These are phyloP conservation scores for Nesospiza acunhae DNA, from an alignment of 2,113 vertebrate species.

Conservation along the genomic window DNA sequence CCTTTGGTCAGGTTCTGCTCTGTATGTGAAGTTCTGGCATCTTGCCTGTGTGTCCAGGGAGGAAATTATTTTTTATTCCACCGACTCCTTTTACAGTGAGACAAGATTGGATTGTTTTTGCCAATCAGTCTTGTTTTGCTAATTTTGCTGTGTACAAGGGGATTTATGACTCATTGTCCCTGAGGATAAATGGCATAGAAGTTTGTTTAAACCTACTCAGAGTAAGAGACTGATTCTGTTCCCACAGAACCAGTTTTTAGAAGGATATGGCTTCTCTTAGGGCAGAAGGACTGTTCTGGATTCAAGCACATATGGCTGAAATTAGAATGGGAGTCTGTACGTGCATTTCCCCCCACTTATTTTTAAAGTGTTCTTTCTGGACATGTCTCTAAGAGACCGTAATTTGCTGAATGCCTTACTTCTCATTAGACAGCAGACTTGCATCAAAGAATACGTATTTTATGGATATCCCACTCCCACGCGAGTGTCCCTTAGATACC, in stretches of 20 bases:
- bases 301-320: slow-evolving; percentile 7
- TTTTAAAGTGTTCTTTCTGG: slow-evolving; percentile 20
- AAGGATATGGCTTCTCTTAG: neutral
- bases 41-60: neutral
- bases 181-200: slow-evolving; percentile 30
- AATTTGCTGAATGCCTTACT: slow-evolving; percentile 18
- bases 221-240: slow-evolving; percentile 41
- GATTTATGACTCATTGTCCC: slow-evolving; percentile 62
- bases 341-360: neutral
- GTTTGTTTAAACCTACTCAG: slow-evolving; percentile 42
- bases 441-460: slow-evolving; percentile 34
- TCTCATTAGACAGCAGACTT: slow-evolving; percentile 12
- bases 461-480: neutral
- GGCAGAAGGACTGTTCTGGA: neutral
- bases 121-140: slow-evolving; percentile 46
- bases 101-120: slow-evolving; percentile 44
- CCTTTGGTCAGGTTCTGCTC: neutral
- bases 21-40: neutral
- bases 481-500: slow-evolving; percentile 4
- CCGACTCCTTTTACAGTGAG: neutral
- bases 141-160: slow-evolving; percentile 34
- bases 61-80: neutral
- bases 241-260: slow-evolving; percentile 35
- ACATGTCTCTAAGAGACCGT: neutral
- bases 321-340: neutral